These are phyloP conservation scores for Ochlodes sylvanus DNA, from an alignment of 2,888 invertebrate genomes.

Conservation along the genomic window DNA sequence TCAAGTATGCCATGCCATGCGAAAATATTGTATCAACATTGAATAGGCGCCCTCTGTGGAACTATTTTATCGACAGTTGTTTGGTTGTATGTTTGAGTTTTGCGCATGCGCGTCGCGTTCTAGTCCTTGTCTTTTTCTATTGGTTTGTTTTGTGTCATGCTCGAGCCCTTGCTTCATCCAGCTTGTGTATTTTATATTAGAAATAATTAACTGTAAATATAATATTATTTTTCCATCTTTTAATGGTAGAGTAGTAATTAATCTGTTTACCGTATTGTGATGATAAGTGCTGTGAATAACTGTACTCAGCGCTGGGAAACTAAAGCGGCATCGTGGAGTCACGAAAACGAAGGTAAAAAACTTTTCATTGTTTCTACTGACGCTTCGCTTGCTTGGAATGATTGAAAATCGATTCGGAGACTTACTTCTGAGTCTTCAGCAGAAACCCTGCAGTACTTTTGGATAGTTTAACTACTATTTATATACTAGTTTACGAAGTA, in stretches of 20 bases:
- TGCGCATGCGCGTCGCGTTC: slow-evolving; percentile 77
- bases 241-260: slow-evolving; percentile 72
- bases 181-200: slow-evolving; percentile 77
- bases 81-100: slow-evolving; percentile 39
- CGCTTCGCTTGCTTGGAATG: slow-evolving; percentile 58
- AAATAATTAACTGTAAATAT: slow-evolving; percentile 57
- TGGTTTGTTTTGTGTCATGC: slow-evolving; percentile 83
- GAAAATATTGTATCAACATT: not conserved
- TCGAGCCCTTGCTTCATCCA: slow-evolving; percentile 72
- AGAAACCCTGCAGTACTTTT: slow-evolving; percentile 1
- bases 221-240: slow-evolving; percentile 59
- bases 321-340: slow-evolving; percentile 86
- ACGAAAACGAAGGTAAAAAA: slow-evolving; percentile 85
- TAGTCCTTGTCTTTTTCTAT: slow-evolving; percentile 75
- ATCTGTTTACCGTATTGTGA: slow-evolving; percentile 79
- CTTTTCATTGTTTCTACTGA: slow-evolving; percentile 73
- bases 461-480: not conserved
- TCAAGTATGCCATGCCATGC: not conserved
- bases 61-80: slow-evolving; percentile 68
- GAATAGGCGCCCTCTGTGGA: slow-evolving; percentile 29
- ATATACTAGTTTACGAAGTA: slow-evolving; percentile 7
- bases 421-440: slow-evolving; percentile 23
- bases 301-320: slow-evolving; percentile 81
- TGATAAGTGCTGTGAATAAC: slow-evolving; percentile 84
- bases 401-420: slow-evolving; percentile 59